Evolutionary conservation across 2,888 invertebrate genomes (phyloP), one percentile per base, ranked within the genome.

Genomic region (Phortica okadai): DNA sequence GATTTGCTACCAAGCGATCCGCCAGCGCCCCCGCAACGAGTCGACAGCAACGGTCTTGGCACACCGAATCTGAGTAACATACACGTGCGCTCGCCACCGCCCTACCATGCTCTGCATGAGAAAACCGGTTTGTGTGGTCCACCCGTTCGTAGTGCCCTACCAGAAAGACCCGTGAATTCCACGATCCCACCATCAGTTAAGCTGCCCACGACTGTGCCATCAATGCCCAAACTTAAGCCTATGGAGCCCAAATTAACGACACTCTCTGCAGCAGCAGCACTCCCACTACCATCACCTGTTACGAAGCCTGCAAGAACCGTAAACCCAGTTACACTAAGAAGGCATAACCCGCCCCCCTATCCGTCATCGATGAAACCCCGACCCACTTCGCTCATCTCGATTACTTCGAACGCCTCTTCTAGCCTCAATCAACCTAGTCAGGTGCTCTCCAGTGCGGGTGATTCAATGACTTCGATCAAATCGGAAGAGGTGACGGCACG

Each of bases 401-500:
- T 90, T 44, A 78, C 86, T 6, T 87, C 89, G 25, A 82, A 87
- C 1, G 83, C 93, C 1, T 81, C 84, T 7, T 81, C 85, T 4
- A 81, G 79, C 2, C 74, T 76, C 7, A 83, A 85, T 4, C 80
- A 86, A 66, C 79, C 92, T 92, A 77, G 92, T 92, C 84, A 89
- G 64, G 74, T 79, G 14, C 75, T 78, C n/a, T 33, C 79, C 21
- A 78, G 78, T 45, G 80, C 81, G 6, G 85, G 89, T 8, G 89
- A 90, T 10, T 90, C 91, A 0, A 88, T 91, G 78, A 90, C 89
- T 5, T 90, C 91, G 0, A 82, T 90, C 0, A 93, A 94, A 82
- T 93, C 93, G 1, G 95, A 95, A 90, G 95, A 96, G 92, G 94
- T 95, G 0, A 93, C 95, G 72, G 96, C 96, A 0, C 93, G 96